Evolutionary conservation across 1,140 invertebrate species (phyloP).

Genomic region (Cotesia glomerata): DNA sequence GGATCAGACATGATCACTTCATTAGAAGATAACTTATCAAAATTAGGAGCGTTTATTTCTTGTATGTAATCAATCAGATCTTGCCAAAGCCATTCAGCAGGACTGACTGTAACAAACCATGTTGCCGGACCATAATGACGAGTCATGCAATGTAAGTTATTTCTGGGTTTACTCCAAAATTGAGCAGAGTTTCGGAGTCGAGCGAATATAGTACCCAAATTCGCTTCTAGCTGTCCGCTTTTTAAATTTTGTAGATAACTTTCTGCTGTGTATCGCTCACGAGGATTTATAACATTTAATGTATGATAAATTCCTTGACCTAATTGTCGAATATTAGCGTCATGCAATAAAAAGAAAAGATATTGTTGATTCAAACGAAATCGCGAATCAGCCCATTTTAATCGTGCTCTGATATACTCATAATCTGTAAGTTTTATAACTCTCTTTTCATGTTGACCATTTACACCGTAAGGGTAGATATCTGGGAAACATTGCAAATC

Average conservation of each 20-base stretch:
- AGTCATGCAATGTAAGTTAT: constrained; percentile 44
- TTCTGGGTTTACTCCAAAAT: constrained; percentile 39
- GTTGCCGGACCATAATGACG: constrained; percentile 42
- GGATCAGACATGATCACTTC: constrained; percentile 43
- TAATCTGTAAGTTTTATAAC: constrained; percentile 15
- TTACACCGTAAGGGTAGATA: constrained; percentile 41
- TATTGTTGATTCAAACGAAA: constrained; percentile 46
- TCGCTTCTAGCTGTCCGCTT: constrained; percentile 18
- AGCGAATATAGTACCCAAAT: constrained; percentile 29
- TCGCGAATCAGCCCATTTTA: constrained; percentile 40
- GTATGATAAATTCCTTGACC: constrained; percentile 21
- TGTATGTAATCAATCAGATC: constrained; percentile 44
- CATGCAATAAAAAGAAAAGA: constrained; percentile 45
- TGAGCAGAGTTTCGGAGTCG: constrained; percentile 40
- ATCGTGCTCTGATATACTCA: constrained; percentile 33
- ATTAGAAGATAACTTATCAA: constrained; percentile 18
- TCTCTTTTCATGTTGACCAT: constrained; percentile 40
- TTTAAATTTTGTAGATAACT: constrained; percentile 30
- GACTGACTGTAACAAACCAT: constrained; percentile 39
- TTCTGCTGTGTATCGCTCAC: constrained; percentile 13
- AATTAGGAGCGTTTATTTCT: constrained; percentile 37
- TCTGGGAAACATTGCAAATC: constrained; percentile 42
- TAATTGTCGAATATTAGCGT: constrained; percentile 42
- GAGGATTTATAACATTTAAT: constrained; percentile 20
- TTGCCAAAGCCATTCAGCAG: constrained; percentile 47